These are phyloP conservation scores for Nibea albiflora DNA, from an alignment of 2,113 vertebrate genomes.

Conservation along the genomic window DNA sequence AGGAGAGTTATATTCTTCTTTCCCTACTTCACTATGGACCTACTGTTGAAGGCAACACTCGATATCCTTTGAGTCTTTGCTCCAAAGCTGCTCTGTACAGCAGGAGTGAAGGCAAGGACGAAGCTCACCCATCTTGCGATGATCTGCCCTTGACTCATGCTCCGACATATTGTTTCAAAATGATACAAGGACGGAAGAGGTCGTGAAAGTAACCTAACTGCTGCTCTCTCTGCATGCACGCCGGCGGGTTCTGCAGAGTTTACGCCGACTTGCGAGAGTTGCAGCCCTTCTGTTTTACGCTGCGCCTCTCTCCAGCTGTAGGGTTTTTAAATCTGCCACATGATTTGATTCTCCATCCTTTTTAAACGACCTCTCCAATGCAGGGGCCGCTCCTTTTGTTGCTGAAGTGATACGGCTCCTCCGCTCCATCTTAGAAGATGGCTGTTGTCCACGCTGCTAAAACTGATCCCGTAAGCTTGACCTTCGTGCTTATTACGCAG, in stretches of 20 bases:
- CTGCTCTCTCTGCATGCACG: constrained; percentile 26
- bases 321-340: constrained; percentile 36
- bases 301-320: constrained; percentile 20
- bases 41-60: constrained; percentile 55
- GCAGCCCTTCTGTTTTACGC: constrained; percentile 27
- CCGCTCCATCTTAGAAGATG: constrained; percentile 31
- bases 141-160: constrained; percentile 64
- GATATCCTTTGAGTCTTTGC: constrained; percentile 65
- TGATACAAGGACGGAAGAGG: constrained; percentile 22
- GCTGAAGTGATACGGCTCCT: constrained; percentile 40
- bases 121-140: constrained; percentile 11
- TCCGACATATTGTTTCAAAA: constrained; percentile 57
- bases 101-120: constrained; percentile 50
- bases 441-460: constrained; percentile 33
- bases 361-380: constrained; percentile 43
- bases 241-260: constrained; percentile 21
- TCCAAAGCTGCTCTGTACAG: constrained; percentile 47
- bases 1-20: constrained; percentile 46
- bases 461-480: constrained; percentile 39
- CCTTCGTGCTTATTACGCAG: constrained; percentile 39
- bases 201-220: constrained; percentile 29
- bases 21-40: constrained; percentile 26
- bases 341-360: constrained; percentile 40
- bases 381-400: constrained; percentile 1
- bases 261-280: constrained; percentile 30